A percentile compares a stretch with the other conserved stretches of the same genome.
Conservation (phyloP, 2,113 vertebrate genomes). For the Trogon surrucura region DNA sequence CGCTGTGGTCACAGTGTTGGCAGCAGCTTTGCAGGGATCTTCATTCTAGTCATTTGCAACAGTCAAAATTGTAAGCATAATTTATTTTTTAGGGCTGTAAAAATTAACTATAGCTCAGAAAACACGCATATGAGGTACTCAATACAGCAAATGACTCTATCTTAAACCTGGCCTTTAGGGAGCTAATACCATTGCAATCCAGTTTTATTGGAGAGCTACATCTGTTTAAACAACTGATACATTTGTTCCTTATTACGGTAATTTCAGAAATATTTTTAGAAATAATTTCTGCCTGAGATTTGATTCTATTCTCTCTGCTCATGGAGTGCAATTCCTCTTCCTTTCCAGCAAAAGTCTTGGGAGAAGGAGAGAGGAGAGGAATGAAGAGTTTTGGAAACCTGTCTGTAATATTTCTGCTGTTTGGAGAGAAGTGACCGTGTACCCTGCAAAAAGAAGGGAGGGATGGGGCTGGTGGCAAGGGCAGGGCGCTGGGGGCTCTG, state of each 20-base stretch:
- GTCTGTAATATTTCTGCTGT: not conserved
- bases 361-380: not conserved
- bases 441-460: not conserved
- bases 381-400: not conserved
- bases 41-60: not conserved
- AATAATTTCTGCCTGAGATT: not conserved
- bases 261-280: not conserved
- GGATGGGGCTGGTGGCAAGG: too few species aligned
- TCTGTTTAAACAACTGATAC: not conserved
- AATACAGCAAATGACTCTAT: not conserved
- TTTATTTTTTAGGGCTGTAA: not conserved
- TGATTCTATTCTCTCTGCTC: not conserved
- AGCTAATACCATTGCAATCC: too few species aligned
- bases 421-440: not conserved
- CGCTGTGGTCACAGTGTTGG: rapidly evolving
- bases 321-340: not conserved
- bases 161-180: not conserved
- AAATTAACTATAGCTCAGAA: not conserved
- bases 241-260: not conserved
- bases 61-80: not conserved
- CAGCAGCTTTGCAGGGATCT: not conserved
- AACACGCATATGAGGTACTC: not conserved
- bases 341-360: not conserved
- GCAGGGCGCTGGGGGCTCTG: not conserved
- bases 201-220: not conserved